Conservation (phyloP, 2,797 vertebrate species). For the Halcyon leucocephala region DNA sequence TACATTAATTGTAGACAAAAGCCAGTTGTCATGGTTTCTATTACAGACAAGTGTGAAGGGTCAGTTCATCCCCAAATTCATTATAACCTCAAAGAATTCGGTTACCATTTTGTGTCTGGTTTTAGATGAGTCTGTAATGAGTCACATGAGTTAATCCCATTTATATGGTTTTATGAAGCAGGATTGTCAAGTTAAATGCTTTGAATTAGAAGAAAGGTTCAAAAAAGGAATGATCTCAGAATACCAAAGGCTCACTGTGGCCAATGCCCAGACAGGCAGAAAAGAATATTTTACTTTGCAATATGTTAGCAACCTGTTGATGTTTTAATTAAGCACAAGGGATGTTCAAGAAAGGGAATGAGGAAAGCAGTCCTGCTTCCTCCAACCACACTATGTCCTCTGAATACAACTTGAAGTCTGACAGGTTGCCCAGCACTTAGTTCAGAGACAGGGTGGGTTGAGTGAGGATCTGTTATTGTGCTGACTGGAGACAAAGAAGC, state of each 20-base stretch:
- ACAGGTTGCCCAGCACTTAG: not conserved
- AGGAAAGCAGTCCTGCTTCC: not conserved
- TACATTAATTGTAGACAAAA: slow-evolving; percentile 53
- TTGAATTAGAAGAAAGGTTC: slow-evolving; percentile 16
- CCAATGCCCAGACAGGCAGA: not conserved
- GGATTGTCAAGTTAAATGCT: not conserved
- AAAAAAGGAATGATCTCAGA: not conserved
- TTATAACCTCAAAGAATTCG: not conserved
- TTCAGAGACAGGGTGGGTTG: no score
- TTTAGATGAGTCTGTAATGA: not conserved
- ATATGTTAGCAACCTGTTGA: not conserved
- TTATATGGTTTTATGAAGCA: slow-evolving; percentile 7
- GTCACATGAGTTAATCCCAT: slow-evolving; percentile 28
- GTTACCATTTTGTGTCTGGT: not conserved
- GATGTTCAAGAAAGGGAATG: not conserved
- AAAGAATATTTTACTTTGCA: not conserved
- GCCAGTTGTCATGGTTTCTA: slow-evolving; percentile 58
- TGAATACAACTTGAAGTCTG: not conserved
- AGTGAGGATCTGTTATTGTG: not conserved
- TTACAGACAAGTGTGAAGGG: slow-evolving; percentile 20
- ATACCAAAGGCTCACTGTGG: not conserved
- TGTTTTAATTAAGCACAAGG: slow-evolving; percentile 1
- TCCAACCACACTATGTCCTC: not conserved
- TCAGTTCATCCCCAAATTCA: slow-evolving; percentile 53
- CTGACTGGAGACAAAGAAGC: not conserved